A percentile compares a stretch with the other conserved stretches of the same genome.
Conservation (phyloP, 2,113 vertebrate species). For the Solenodon paradoxus region DNA sequence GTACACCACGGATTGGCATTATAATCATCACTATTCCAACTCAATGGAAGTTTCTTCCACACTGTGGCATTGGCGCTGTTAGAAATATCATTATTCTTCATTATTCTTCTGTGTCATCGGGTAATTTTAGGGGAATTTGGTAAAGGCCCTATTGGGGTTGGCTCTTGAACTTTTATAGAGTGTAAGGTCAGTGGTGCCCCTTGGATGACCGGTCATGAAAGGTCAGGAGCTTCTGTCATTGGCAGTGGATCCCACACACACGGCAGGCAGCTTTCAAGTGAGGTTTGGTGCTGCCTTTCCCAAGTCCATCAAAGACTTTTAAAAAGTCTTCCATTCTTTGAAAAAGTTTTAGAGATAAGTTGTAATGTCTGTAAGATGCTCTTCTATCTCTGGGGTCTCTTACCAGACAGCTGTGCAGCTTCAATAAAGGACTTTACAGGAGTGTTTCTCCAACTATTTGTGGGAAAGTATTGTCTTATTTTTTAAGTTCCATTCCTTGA, state of each 20-base stretch:
- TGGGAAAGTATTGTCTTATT: neutral
- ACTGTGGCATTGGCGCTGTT: neutral
- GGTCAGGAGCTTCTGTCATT: neutral
- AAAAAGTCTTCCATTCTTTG: neutral
- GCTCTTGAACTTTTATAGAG: neutral
- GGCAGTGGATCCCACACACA: rapidly evolving
- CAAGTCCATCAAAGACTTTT: neutral
- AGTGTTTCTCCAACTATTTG: neutral
- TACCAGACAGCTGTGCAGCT: neutral
- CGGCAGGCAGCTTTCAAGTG: neutral
- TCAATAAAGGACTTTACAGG: neutral
- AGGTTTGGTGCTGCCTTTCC: neutral
- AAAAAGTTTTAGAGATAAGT: neutral
- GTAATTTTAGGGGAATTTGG: neutral
- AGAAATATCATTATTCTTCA: neutral
- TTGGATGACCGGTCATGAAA: neutral
- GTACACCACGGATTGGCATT: neutral
- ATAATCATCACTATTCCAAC: neutral
- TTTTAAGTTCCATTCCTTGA: neutral
- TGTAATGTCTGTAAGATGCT: neutral
- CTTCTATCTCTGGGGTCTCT: neutral
- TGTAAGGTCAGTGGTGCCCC: too few species aligned
- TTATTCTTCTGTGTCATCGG: neutral
- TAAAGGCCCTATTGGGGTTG: neutral
- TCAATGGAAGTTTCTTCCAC: neutral